Evolutionary conservation across 2,888 invertebrate species (phyloP), one percentile per base, ranked within the genome.

Genomic region (Erebia palarica): DNA sequence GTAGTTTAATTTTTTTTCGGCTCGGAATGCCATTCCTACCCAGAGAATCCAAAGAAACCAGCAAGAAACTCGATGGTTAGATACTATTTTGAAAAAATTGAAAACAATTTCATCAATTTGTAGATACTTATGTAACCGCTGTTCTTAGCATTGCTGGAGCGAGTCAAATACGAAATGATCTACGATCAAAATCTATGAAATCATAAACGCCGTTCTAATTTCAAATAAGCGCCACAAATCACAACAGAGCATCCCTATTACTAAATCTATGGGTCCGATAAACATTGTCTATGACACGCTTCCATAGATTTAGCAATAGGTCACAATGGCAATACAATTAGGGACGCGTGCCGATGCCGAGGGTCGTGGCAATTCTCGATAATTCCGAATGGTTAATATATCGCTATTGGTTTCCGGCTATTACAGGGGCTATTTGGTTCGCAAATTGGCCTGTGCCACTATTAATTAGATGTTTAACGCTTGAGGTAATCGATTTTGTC

Each of bases 321-420:
- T 64, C 61, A 49, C 64, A 64, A 64, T 64, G 18, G 64, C 51
- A 59, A 59, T 60, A 59, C 59, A 60, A 68, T 68, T 68, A 68
- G 58, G 67, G 83, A 78, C 88, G 88, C 90, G 91, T 90, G 90
- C 84, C 80, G 82, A 55, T 77, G 7, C 77, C 76, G 77, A 78
- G 81, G 84, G 80, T 82, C 80, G 78, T 78, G 78, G 82, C 85
- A 78, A 85, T 88, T 86, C 82, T 84, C 88, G 78, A 90, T 90
- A 88, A 90, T 90, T 79, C 87, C 90, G 61, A 82, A 87, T 86
- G 83, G 86, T 85, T 86, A 88, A 91, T 91, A 87, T 85, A 86
- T 85, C 79, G 86, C 85, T 75, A 84, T 82, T 80, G 82, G 80
- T 81, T 80, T 79, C 74, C 77, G 81, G 76, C 78, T 82, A 84